Conservation (phyloP, 2,888 invertebrate genomes). For the Dolichopus griseipennis region DNA sequence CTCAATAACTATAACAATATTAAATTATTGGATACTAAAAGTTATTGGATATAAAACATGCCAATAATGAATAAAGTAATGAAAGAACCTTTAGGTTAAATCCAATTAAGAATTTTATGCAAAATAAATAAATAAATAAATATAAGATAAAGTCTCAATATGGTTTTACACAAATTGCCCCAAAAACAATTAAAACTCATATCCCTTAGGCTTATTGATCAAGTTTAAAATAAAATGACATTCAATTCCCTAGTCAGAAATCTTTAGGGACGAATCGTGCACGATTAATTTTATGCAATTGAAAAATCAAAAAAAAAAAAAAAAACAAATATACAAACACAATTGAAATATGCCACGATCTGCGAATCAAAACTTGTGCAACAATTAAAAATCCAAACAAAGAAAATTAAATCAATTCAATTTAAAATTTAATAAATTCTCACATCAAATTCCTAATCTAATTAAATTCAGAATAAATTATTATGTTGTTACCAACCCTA, state of each 20-base stretch:
- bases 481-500: no score
- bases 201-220: not conserved
- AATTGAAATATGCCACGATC: not conserved
- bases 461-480: not conserved
- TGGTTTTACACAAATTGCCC: not conserved
- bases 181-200: not conserved
- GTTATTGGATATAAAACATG: not conserved
- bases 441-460: not conserved
- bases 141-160: not conserved
- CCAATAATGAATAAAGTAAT: not conserved
- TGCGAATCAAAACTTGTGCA: no score
- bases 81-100: not conserved
- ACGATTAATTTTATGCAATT: not conserved
- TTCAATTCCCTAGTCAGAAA: not conserved
- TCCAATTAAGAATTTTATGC: conserved; percentile 4
- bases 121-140: not conserved
- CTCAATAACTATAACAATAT: no score
- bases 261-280: conserved; percentile 2
- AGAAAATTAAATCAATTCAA: not conserved
- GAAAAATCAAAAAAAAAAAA: not conserved
- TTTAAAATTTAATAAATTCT: not conserved
- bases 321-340: not conserved
- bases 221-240: not conserved
- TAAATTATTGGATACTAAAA: not conserved
- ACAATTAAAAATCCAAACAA: not conserved